phyloP scores from a whole-genome alignment of 2,113 vertebrate species.

The Jacana jacana region DNA sequence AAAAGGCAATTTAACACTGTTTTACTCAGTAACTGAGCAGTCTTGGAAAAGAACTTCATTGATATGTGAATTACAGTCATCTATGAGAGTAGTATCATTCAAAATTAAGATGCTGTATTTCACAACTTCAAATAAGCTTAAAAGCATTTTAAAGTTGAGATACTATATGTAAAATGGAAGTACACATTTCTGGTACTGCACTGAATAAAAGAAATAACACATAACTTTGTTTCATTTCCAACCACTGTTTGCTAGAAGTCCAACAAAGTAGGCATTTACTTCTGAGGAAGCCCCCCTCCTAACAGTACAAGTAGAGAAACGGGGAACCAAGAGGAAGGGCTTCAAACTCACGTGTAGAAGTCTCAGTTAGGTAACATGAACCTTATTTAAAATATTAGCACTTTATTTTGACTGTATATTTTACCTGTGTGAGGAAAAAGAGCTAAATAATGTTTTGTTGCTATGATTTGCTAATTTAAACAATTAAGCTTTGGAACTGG shows the following conservation, averaged over 20 bases:
- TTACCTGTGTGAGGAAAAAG: neutral
- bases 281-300: neutral
- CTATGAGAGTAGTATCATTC: neutral
- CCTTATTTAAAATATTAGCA: neutral
- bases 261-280: neutral
- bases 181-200: neutral
- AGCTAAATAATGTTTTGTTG: neutral
- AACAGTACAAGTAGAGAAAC: neutral
- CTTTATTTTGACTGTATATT: neutral
- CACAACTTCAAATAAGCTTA: neutral
- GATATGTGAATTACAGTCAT: neutral
- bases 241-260: neutral
- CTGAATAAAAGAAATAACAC: neutral
- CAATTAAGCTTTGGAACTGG: neutral
- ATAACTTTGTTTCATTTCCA: neutral
- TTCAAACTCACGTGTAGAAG: neutral
- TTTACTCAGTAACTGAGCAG: neutral
- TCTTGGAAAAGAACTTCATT: neutral
- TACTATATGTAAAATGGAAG: neutral
- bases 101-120: neutral
- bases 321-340: fast-evolving
- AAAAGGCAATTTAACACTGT: neutral
- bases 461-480: neutral
- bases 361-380: neutral
- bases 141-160: neutral